Base-by-base conservation (phyloP, 2,888 invertebrate species). In the Coenonympha glycerion region DNA sequence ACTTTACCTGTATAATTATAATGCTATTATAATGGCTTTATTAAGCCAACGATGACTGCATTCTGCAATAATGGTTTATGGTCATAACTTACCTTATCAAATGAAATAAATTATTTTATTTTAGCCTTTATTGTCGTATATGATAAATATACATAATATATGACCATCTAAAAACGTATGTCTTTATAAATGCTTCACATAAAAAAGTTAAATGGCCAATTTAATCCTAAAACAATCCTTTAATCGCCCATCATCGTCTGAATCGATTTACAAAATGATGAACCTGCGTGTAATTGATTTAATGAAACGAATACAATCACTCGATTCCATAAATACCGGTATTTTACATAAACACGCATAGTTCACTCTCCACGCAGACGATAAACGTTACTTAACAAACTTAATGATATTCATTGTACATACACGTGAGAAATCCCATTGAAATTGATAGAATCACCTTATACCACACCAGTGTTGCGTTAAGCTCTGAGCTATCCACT, bases 361-460 rank as follows among this genome's bases (percentile, higher is more conserved):
- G 57, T 61, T 49, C 47, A 22, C 31, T 51, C 36, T 49, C 50
- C 52, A 46, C 58, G 55, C 52, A 31, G 58, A 47, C 56, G 48
- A 57, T 62, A 64, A 68, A 66, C 69, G 67, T 73, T 76, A 68
- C 71, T 65, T 70, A 76, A 76, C 70, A 46, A 73, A 46, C 49
- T 49, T 56, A 73, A 71, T 68, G 62, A 66, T 68, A 69, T 62
- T 68, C 76, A 76, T 71, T 74, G 79, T 69, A 65, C 57, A 73
- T 69, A 65, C 57, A 73, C 80, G 82, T 73, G 78, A 71, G 76
- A 79, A 69, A 59, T 56, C 58, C 61, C 64, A 68, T 71, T 69
- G 59, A 67, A 66, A 70, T 66, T 68, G 66, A 69, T 69, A 69
- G 66, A 65, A 66, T 63, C 69, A 61, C 62, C 64, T 56, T 62